phyloP scores from a whole-genome alignment of 2,888 invertebrate species.

The Dione juno region DNA sequence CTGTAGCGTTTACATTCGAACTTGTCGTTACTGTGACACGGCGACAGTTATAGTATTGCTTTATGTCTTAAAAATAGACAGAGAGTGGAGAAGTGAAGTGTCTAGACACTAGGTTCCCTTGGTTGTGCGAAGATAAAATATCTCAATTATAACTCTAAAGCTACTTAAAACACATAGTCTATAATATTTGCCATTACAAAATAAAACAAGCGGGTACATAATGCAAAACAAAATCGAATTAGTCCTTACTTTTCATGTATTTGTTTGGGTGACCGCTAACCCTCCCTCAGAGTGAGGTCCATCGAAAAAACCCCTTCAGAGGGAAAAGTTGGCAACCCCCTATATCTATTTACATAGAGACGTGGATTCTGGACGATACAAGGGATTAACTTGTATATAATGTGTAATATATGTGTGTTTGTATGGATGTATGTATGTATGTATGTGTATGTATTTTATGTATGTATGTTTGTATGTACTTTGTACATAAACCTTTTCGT shows the following conservation, averaged over 20 bases:
- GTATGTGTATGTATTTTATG: too few species aligned
- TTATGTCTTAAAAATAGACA: too few species aligned
- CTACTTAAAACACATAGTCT: not conserved
- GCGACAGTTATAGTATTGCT: too few species aligned
- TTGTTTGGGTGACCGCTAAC: slow-evolving; percentile 55
- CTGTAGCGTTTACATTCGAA: too few species aligned
- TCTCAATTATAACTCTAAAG: slow-evolving; percentile 9
- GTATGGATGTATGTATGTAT: slow-evolving; percentile 2
- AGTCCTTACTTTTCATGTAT: slow-evolving; percentile 55
- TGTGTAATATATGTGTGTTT: not conserved
- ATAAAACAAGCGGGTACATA: slow-evolving; percentile 25
- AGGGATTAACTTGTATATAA: slow-evolving; percentile 12
- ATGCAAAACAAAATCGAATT: slow-evolving; percentile 56
- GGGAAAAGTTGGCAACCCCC: slow-evolving; percentile 65
- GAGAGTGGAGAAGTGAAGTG: too few species aligned
- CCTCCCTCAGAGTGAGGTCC: slow-evolving; percentile 47
- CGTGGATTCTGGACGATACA: slow-evolving; percentile 24
- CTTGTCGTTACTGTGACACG: too few species aligned
- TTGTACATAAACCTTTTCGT: slow-evolving; percentile 2
- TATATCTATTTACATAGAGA: slow-evolving; percentile 49
- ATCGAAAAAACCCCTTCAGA: slow-evolving; percentile 70
- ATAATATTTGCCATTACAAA: slow-evolving; percentile 18
- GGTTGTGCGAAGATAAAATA: too few species aligned
- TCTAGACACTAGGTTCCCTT: too few species aligned
- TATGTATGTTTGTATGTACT: not conserved